A percentile compares a stretch with the other conserved stretches of the same genome.
These are phyloP conservation scores for Enteromius thamalakanensis DNA, from an alignment of 2,797 vertebrate genomes.

Conservation along the genomic window DNA sequence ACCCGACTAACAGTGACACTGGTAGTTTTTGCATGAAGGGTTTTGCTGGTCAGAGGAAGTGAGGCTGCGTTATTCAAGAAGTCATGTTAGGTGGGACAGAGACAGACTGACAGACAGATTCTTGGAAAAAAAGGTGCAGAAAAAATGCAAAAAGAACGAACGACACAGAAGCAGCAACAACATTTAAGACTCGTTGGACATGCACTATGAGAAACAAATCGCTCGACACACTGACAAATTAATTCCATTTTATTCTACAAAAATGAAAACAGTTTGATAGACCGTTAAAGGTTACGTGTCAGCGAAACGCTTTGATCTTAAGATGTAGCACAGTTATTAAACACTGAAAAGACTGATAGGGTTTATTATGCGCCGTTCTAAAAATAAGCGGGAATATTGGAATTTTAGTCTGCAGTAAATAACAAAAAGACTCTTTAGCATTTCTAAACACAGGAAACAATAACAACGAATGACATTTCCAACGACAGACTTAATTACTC, in stretches of 20 bases:
- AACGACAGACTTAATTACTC: slow-evolving; percentile 64
- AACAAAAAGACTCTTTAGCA: too few species aligned
- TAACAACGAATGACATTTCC: slow-evolving; percentile 67
- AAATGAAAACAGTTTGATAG: neutral
- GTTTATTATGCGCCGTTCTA: neutral
- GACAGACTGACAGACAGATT: slow-evolving; percentile 69
- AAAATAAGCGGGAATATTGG: neutral
- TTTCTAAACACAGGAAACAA: slow-evolving; percentile 66
- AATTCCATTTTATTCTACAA: neutral
- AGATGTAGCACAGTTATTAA: neutral
- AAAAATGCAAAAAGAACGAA: slow-evolving; percentile 66
- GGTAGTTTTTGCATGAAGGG: slow-evolving; percentile 83
- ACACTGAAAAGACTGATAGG: neutral
- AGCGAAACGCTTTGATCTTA: neutral
- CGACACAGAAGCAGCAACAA: slow-evolving; percentile 68
- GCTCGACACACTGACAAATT: slow-evolving; percentile 54
- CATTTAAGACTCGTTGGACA: slow-evolving; percentile 69
- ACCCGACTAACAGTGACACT: slow-evolving; percentile 61
- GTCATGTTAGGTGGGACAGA: slow-evolving; percentile 72
- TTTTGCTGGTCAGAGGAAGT: slow-evolving; percentile 67
- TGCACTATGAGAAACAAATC: slow-evolving; percentile 66
- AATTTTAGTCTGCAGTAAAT: neutral
- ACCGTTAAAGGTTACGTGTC: neutral
- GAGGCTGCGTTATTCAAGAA: slow-evolving; percentile 70
- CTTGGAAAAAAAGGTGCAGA: slow-evolving; percentile 69